phyloP scores from a whole-genome alignment of 2,113 vertebrate species.

The Ictalurus furcatus region DNA sequence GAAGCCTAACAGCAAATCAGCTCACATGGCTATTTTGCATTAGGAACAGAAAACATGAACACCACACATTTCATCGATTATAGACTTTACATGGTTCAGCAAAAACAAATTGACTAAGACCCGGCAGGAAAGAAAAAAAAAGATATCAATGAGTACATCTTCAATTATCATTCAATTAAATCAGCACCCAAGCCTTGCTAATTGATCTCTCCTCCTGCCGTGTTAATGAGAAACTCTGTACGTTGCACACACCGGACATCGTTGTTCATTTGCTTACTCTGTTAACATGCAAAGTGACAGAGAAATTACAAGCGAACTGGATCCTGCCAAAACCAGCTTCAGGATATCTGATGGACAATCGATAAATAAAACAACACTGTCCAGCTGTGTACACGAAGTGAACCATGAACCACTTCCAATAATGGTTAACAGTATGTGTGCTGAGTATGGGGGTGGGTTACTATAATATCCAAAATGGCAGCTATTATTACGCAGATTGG shows the following conservation, averaged over 20 bases:
- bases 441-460: background rate
- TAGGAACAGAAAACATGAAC: background rate
- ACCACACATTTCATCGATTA: background rate
- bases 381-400: background rate
- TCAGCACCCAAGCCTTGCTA: conserved; percentile 58
- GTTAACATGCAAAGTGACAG: conserved; percentile 29
- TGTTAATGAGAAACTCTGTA: conserved; percentile 53
- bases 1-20: background rate
- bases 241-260: background rate
- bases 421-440: background rate
- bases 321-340: conserved; percentile 6
- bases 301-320: conserved; percentile 8
- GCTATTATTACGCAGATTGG: background rate
- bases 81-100: conserved; percentile 28
- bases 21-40: background rate
- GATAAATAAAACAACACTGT: background rate
- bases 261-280: conserved; percentile 19
- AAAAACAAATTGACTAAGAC: conserved; percentile 21
- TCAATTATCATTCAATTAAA: conserved; percentile 60
- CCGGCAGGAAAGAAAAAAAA: conserved; percentile 38
- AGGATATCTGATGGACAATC: conserved; percentile 14
- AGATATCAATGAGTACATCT: conserved; percentile 61
- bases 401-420: background rate
- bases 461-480: background rate
- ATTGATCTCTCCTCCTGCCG: conserved; percentile 61